Percentiles rank a stretch among this genome's conserved stretches.
Evolutionary conservation across 2,888 invertebrate genomes (phyloP).

Genomic region (Mesorhabditis spiculigera): DNA sequence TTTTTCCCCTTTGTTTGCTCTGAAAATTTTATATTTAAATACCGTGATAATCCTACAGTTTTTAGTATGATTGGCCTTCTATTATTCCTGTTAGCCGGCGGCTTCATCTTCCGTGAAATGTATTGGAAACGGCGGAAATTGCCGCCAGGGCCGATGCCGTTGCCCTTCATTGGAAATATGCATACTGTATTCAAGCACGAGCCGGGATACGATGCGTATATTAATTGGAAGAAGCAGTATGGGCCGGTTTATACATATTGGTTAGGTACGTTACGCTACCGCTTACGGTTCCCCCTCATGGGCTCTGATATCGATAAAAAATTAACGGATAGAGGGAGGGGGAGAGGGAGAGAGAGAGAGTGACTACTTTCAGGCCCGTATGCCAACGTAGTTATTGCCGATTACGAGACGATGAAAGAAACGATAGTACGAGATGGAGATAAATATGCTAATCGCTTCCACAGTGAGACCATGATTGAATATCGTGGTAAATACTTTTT

Average conservation of each 20-base stretch:
- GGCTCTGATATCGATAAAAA: no score
- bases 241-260: constrained; percentile 26
- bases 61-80: no score
- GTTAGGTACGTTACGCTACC: constrained; percentile 13
- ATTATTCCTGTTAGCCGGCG: no score
- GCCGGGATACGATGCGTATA: constrained; percentile 23
- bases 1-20: no score
- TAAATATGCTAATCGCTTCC: constrained; percentile 21
- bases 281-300: no score
- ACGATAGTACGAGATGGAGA: constrained; percentile 31
- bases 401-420: constrained; percentile 23
- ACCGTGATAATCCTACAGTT: no score
- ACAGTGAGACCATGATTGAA: constrained; percentile 12
- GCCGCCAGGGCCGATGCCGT: constrained; percentile 21
- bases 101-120: no score
- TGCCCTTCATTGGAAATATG: constrained; percentile 25
- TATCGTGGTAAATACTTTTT: constrained; percentile 6
- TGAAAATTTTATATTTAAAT: no score
- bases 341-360: no score
- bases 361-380: constrained; percentile 18
- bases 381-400: constrained; percentile 19
- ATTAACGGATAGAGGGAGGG: no score
- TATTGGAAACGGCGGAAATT: no score
- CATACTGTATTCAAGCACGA: constrained; percentile 14
- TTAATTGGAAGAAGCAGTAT: constrained; percentile 18